A percentile compares a stretch with the other conserved stretches of the same genome.
Conservation (phyloP, 1,140 invertebrate species). For the Caligus rogercresseyi region DNA sequence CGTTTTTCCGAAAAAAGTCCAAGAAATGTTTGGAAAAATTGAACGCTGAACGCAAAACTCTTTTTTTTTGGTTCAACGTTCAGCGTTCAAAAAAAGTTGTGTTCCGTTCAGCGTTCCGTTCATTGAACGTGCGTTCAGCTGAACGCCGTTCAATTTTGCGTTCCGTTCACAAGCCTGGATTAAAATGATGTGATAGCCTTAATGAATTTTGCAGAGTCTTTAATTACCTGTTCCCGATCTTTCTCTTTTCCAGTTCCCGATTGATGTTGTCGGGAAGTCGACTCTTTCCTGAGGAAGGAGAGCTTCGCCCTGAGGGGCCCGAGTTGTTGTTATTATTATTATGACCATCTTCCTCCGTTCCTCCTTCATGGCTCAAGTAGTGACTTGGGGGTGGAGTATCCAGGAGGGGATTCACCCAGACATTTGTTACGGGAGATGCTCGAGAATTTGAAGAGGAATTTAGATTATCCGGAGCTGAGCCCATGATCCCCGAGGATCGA, state of each 20-base stretch:
- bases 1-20: too few relatives aligned
- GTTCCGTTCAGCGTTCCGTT: too few relatives aligned
- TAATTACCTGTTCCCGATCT: slow-evolving; percentile 33
- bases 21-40: too few relatives aligned
- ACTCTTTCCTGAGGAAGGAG: background rate
- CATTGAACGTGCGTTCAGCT: too few relatives aligned
- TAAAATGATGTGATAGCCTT: too few relatives aligned
- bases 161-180: too few relatives aligned
- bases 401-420: slow-evolving; percentile 48
- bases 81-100: too few relatives aligned
- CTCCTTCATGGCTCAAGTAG: slow-evolving; percentile 22
- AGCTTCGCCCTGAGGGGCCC: background rate
- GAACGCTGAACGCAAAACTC: too few relatives aligned
- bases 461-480: slow-evolving; percentile 21
- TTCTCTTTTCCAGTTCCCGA: slow-evolving; percentile 39
- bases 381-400: slow-evolving; percentile 28
- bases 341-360: background rate
- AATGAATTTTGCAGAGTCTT: too few relatives aligned
- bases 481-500: slow-evolving; percentile 16
- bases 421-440: slow-evolving; percentile 34
- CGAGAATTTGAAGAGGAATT: slow-evolving; percentile 21
- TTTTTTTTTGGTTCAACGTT: too few relatives aligned
- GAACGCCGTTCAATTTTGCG: too few relatives aligned
- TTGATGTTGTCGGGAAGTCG: slow-evolving; percentile 29
- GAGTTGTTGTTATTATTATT: background rate